These are phyloP conservation scores for Cephus rjabovi DNA, from an alignment of 2,888 invertebrate species.

Conservation along the genomic window DNA sequence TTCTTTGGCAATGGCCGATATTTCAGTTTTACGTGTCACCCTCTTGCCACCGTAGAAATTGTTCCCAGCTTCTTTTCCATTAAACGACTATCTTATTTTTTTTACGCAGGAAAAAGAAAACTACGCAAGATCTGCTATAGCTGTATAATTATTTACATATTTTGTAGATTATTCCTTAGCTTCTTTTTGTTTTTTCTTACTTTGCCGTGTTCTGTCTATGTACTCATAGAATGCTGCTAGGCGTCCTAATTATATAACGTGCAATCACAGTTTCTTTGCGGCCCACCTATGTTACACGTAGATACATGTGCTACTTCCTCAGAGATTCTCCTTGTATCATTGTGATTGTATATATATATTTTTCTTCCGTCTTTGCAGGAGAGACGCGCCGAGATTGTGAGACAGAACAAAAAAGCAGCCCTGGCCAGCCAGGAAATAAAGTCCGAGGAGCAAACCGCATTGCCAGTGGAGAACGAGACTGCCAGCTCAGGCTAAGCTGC, in stretches of 20 bases:
- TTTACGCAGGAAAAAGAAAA: neutral
- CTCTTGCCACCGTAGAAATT: neutral
- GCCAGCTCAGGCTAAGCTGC: constrained; percentile 75
- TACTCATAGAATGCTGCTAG: neutral
- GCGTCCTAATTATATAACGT: neutral
- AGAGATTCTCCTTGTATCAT: neutral
- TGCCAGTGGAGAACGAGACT: constrained; percentile 68
- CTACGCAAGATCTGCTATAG: neutral
- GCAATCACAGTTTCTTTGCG: neutral
- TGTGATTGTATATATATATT: neutral
- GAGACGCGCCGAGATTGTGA: constrained; percentile 89
- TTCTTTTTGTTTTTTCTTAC: neutral
- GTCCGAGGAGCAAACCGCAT: constrained; percentile 47
- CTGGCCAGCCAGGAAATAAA: constrained; percentile 70
- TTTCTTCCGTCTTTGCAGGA: constrained; percentile 72
- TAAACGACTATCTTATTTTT: neutral
- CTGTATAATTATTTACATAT: neutral
- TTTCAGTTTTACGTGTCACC: neutral
- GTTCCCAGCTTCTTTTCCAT: neutral
- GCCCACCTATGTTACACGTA: neutral
- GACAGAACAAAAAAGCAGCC: constrained; percentile 90
- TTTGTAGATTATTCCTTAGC: neutral
- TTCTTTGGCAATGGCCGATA: constrained; percentile 11
- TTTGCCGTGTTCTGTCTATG: neutral
- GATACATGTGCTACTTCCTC: neutral